These are phyloP conservation scores for Petrocephalus zakoni DNA, from an alignment of 2,113 vertebrate genomes.

Conservation along the genomic window DNA sequence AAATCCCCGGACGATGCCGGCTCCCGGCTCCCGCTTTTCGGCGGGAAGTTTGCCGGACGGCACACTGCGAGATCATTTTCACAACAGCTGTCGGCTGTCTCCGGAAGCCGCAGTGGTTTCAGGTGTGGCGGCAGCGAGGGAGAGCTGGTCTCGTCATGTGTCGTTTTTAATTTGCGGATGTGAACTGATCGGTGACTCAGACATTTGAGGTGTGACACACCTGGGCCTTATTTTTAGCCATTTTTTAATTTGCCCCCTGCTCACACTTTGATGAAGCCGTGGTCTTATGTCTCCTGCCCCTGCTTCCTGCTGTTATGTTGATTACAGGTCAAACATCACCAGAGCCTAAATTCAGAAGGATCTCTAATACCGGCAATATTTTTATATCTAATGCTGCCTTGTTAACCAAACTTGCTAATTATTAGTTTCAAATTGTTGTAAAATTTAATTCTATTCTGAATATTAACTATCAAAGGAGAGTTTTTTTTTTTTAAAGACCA, in stretches of 20 bases:
- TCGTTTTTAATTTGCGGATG: not conserved
- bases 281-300: not conserved
- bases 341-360: not conserved
- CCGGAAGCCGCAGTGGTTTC: not conserved
- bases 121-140: not conserved
- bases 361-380: not conserved
- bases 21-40: not conserved
- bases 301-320: not conserved
- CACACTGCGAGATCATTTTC: not conserved
- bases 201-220: not conserved
- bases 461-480: not conserved
- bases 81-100: not conserved
- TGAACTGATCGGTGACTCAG: not conserved
- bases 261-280: not conserved
- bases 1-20: not conserved
- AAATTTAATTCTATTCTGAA: not conserved
- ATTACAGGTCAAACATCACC: not conserved
- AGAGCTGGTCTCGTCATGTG: not conserved
- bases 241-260: constrained; percentile 2
- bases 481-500: no score
- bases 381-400: not conserved
- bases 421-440: not conserved
- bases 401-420: not conserved
- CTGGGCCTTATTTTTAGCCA: not conserved
- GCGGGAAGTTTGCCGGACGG: not conserved